A percentile compares a stretch with the other conserved stretches of the same genome.
These are phyloP conservation scores for Cerceris rybyensis DNA, from an alignment of 2,888 invertebrate species.

Conservation along the genomic window DNA sequence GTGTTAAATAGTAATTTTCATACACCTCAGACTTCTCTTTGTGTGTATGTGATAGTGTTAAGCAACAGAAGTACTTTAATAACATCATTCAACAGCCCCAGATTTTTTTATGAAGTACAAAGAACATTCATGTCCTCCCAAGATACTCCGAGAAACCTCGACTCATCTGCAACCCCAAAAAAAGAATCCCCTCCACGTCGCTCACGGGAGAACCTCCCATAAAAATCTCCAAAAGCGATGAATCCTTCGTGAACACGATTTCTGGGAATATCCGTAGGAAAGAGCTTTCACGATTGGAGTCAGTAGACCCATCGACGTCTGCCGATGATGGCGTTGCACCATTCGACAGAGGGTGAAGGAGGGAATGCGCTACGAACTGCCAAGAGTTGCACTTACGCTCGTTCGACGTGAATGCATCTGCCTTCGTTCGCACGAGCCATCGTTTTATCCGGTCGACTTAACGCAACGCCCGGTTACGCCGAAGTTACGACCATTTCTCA, in stretches of 20 bases:
- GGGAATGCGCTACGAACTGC: constrained; percentile 59
- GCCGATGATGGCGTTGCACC: neutral
- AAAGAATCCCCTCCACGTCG: too few relatives aligned
- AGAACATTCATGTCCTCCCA: too few relatives aligned
- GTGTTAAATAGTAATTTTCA: too few relatives aligned
- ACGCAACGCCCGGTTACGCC: constrained; percentile 53
- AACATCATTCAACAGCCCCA: too few relatives aligned
- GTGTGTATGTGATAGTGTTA: too few relatives aligned
- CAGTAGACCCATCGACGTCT: constrained; percentile 19
- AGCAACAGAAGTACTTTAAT: too few relatives aligned
- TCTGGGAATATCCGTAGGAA: constrained; percentile 34
- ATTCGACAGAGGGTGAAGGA: constrained; percentile 1
- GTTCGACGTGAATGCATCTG: constrained; percentile 54
- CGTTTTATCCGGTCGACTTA: constrained; percentile 61
- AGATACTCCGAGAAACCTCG: too few relatives aligned
- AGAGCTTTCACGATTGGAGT: constrained; percentile 29
- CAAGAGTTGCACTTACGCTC: constrained; percentile 70
- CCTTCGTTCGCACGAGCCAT: constrained; percentile 59
- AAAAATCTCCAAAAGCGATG: neutral
- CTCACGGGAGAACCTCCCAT: too few relatives aligned
- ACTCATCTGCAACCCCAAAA: too few relatives aligned
- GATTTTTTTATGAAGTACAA: too few relatives aligned
- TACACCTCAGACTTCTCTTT: too few relatives aligned
- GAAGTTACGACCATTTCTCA: constrained; percentile 50
- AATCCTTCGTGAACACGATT: constrained; percentile 34